Evolutionary conservation across 2,113 vertebrate genomes (phyloP).

Genomic region (Eonycteris spelaea): DNA sequence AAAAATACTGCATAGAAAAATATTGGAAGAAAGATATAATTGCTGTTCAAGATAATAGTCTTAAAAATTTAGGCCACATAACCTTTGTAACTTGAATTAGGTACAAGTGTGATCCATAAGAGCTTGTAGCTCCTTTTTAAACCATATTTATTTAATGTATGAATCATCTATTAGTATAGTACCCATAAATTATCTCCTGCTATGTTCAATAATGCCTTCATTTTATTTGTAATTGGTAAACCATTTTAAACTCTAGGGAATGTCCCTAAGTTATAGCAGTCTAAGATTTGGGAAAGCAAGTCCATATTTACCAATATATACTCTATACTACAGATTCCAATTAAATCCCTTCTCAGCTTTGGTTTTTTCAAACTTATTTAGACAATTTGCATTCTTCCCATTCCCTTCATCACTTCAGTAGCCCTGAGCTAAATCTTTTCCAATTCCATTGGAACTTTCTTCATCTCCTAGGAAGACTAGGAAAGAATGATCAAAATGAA

Average conservation of each 20-base stretch:
- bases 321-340: neutral
- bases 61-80: neutral
- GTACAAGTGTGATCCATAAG: neutral
- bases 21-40: neutral
- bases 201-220: neutral
- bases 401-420: neutral
- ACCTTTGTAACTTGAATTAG: neutral
- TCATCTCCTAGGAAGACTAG: neutral
- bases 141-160: neutral
- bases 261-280: neutral
- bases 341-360: neutral
- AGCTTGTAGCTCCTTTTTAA: neutral
- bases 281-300: neutral
- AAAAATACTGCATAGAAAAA: neutral
- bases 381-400: neutral
- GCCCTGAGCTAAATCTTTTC: neutral
- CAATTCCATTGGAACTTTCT: neutral
- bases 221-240: neutral
- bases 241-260: neutral
- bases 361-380: conserved; percentile 2
- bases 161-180: neutral
- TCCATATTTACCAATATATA: neutral
- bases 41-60: neutral
- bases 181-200: neutral
- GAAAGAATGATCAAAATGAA: neutral